Percentiles rank a stretch among this genome's conserved stretches.
phyloP scores from a whole-genome alignment of 2,888 invertebrate species.

The Hemithea aestivaria region DNA sequence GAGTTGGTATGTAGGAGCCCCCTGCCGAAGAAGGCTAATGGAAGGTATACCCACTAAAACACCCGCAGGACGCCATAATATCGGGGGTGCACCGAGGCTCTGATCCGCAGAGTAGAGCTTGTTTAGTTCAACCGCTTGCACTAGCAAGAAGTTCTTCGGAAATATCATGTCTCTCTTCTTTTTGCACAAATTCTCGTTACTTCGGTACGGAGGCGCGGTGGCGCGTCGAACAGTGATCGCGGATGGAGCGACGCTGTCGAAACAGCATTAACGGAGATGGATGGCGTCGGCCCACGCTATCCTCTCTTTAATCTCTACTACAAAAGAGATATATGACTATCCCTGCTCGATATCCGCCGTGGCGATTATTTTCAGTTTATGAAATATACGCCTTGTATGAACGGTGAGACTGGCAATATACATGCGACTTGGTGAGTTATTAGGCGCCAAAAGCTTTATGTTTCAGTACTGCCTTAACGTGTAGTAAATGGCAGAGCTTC shows the following conservation, averaged over 20 bases:
- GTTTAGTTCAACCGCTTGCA: too few species aligned
- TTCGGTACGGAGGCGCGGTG: neutral
- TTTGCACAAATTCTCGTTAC: too few species aligned
- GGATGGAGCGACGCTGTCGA: constrained; percentile 47
- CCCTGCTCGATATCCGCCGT: constrained; percentile 32
- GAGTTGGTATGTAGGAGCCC: too few species aligned
- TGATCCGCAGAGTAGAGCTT: too few species aligned
- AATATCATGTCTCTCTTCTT: too few species aligned
- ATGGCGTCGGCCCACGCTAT: constrained; percentile 56
- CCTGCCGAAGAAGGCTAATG: too few species aligned
- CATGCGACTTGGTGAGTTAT: neutral
- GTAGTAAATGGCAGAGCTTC: too few species aligned
- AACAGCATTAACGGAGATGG: constrained; percentile 67
- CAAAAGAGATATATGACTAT: constrained; percentile 58
- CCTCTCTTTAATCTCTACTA: constrained; percentile 67
- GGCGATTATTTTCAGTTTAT: constrained; percentile 33
- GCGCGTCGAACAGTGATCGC: constrained; percentile 13
- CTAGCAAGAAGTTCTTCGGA: too few species aligned
- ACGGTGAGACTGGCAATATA: neutral
- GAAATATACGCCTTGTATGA: constrained; percentile 19
- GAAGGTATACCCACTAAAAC: too few species aligned
- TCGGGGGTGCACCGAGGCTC: too few species aligned
- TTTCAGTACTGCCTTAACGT: too few species aligned
- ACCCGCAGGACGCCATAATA: too few species aligned
- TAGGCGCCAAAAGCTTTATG: neutral